These are phyloP conservation scores for Leucophenga maculata DNA, from an alignment of 2,888 invertebrate genomes.

Conservation along the genomic window DNA sequence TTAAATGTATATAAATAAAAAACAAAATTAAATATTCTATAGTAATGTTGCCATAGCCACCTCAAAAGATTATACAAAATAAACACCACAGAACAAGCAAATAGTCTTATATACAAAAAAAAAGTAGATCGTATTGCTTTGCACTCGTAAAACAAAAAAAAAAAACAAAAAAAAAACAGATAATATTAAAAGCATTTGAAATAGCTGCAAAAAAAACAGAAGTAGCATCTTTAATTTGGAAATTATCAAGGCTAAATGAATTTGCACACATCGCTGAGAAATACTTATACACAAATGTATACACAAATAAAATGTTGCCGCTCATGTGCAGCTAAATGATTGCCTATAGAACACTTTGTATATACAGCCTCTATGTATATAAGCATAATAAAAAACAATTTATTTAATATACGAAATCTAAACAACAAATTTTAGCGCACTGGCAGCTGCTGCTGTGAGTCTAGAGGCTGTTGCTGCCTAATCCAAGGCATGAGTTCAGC, in stretches of 20 bases:
- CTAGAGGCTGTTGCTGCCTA: no score
- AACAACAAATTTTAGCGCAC: no score
- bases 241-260: slow-evolving; percentile 61
- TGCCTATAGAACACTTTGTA: no score
- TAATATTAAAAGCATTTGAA: neutral
- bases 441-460: no score
- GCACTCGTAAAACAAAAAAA: neutral
- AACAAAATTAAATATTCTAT: no score
- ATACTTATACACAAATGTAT: neutral
- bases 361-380: no score
- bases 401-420: neutral
- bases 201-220: neutral
- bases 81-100: neutral
- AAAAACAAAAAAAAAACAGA: neutral
- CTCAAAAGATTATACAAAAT: neutral
- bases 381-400: neutral
- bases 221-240: slow-evolving; percentile 48
- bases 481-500: neutral
- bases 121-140: neutral
- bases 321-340: neutral
- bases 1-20: no score
- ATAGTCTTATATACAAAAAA: slow-evolving; percentile 1
- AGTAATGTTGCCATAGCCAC: no score
- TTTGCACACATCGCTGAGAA: slow-evolving; percentile 51
- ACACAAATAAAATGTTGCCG: neutral